Percentiles rank a stretch among this genome's conserved stretches.
Evolutionary conservation across 1,140 invertebrate genomes (phyloP).

Genomic region (Drosophila ercepeae): DNA sequence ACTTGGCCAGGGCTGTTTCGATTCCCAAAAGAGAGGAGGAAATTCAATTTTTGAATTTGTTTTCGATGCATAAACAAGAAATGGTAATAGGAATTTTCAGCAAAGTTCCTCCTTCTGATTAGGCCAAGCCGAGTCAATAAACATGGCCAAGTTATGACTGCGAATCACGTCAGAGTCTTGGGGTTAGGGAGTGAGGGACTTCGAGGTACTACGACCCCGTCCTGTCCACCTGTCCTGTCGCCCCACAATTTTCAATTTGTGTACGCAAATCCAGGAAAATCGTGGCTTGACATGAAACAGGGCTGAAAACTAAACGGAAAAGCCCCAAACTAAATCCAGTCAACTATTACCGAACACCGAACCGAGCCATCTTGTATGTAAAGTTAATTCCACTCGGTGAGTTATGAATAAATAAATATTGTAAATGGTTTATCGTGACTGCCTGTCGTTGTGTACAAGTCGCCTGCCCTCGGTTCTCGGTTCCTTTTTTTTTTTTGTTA

Average conservation of each 20-base stretch:
- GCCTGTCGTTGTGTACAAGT: constrained; percentile 57
- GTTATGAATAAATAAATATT: constrained; percentile 81
- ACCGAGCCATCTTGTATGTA: constrained; percentile 45
- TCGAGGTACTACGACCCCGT: neutral
- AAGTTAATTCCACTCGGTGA: constrained; percentile 53
- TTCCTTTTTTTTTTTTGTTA: neutral
- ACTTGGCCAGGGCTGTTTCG: constrained; percentile 23
- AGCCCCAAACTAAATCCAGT: constrained; percentile 27
- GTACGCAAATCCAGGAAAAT: constrained; percentile 63
- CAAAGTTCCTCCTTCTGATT: constrained; percentile 31
- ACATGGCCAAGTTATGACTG: constrained; percentile 68
- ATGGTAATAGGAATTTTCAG: constrained; percentile 34
- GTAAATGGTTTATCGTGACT: constrained; percentile 78
- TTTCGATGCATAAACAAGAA: constrained; percentile 68
- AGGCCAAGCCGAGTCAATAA: constrained; percentile 65
- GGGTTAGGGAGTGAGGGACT: neutral
- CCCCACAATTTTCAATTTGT: constrained; percentile 43
- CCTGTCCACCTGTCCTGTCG: constrained; percentile 55
- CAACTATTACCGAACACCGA: constrained; percentile 54
- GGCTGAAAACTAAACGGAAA: constrained; percentile 23
- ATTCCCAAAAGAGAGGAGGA: constrained; percentile 42
- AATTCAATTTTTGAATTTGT: constrained; percentile 63
- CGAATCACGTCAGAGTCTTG: constrained; percentile 59
- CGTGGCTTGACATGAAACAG: constrained; percentile 67
- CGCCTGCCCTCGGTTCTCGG: neutral